A percentile compares a stretch with the other conserved stretches of the same genome.
phyloP scores from a whole-genome alignment of 1,140 invertebrate species.

The Bombus haemorrhoidalis region DNA sequence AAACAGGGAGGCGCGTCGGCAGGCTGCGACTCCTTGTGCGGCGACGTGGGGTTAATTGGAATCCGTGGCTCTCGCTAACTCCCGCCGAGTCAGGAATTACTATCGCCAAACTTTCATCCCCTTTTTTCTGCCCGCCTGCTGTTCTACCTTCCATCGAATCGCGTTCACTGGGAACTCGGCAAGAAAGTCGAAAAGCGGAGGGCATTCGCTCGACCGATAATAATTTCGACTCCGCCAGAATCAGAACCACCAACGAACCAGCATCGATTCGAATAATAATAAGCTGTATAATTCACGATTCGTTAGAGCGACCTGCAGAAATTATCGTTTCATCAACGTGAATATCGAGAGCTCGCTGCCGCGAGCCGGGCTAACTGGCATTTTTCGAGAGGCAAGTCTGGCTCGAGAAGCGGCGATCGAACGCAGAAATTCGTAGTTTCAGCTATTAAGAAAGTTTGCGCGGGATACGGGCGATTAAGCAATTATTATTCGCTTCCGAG shows the following conservation, averaged over 20 bases:
- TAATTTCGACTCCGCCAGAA: conserved; percentile 55
- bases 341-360: neutral
- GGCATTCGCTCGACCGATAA: conserved; percentile 56
- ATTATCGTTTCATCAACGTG: conserved; percentile 14
- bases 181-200: conserved; percentile 57
- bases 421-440: conserved; percentile 61
- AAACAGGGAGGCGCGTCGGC: neutral
- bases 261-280: conserved; percentile 35
- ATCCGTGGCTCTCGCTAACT: conserved; percentile 47
- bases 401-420: neutral
- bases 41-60: conserved; percentile 65
- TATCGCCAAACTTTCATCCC: conserved; percentile 62
- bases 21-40: no score
- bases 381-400: neutral
- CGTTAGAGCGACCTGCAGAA: conserved; percentile 26
- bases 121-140: conserved; percentile 39
- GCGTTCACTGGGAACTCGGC: conserved; percentile 50
- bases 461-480: conserved; percentile 71
- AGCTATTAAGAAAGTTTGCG: conserved; percentile 69
- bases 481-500: conserved; percentile 72
- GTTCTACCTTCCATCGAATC: conserved; percentile 40
- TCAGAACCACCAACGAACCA: conserved; percentile 2
- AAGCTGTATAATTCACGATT: conserved; percentile 49
- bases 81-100: conserved; percentile 70
- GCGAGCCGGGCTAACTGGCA: neutral